Percentiles rank a stretch among this genome's conserved stretches.
Conservation (phyloP, 2,797 vertebrate species). For the Arctocebus calabarensis region DNA sequence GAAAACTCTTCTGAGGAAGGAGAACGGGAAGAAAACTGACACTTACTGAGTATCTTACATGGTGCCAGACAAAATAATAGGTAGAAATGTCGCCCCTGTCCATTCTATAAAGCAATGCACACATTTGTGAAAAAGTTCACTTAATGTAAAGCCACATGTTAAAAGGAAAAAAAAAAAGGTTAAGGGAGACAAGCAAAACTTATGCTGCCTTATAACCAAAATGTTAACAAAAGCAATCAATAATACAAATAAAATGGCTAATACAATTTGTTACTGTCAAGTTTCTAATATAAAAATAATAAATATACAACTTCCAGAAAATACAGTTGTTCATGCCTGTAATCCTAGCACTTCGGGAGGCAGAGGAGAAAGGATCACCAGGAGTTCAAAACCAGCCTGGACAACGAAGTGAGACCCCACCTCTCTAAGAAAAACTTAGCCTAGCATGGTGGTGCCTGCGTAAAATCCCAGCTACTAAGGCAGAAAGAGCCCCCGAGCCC, state of each 20-base stretch:
- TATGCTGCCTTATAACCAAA: not conserved
- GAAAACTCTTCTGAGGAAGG: not conserved
- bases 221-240: constrained; percentile 32
- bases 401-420: not conserved
- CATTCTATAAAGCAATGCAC: not conserved
- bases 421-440: not conserved
- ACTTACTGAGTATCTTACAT: not conserved
- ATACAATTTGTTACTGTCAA: not conserved
- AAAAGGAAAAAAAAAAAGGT: not conserved
- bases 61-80: not conserved
- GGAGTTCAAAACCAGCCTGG: not conserved
- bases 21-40: not conserved
- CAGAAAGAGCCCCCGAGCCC: not conserved
- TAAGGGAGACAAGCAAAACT: not conserved
- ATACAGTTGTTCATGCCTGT: not conserved
- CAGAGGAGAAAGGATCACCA: not conserved
- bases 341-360: not conserved
- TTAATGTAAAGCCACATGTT: not conserved
- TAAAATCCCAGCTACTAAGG: not conserved
- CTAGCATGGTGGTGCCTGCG: too few species aligned
- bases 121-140: not conserved
- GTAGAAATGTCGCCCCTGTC: not conserved
- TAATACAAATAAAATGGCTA: not conserved
- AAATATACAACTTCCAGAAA: not conserved
- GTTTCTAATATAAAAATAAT: not conserved